Evolutionary conservation across 2,113 vertebrate genomes (phyloP), one percentile per base, ranked within the genome.

Genomic region (Perca flavescens): DNA sequence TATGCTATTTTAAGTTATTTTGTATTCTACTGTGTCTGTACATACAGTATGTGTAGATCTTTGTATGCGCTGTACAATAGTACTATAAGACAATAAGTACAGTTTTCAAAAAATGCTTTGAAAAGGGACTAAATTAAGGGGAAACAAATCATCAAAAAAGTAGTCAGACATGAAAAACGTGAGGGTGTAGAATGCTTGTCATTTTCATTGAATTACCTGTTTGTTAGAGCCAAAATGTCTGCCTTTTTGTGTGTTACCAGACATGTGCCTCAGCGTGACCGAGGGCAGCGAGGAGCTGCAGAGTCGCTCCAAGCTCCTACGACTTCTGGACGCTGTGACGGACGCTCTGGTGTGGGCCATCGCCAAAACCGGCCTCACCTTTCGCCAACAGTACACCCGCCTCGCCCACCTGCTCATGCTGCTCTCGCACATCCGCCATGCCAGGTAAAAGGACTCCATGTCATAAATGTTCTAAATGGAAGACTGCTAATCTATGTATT

Each of bases 331-430:
- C 0, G 85, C 96, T 0, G 96, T 99, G 67, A 99, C 97, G 0
- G 98, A 99, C 0, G 96, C 97, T 0, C 91, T 99, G 92, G 96
- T 99, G 89, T 99, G 97, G 97, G 97, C 97, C 74, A 99, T 99
- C 28, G 95, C 95, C 0, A 98, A 96, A 91, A 98, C 94, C 0
- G 97, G 97, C 3, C 88, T 97, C 73, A 95, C 95, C 56, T 95
- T 96, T 7, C 96, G 96, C 84, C 97, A 99, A 71, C 97, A 98
- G 92, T 97, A 97, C 0, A 89, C 96, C 0, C 97, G 97, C 6
- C 94, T 99, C 88, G 98, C 98, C 4, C 97, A 99, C 36, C 89
- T 99, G 80, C 88, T 99, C 88, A 99, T 99, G 98, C 95, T 99
- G 71, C 97, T 99, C 2, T 99, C 98, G 3, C 98, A 99, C 0